Percentiles rank a stretch among this genome's conserved stretches.
These are phyloP conservation scores for Battus philenor DNA, from an alignment of 1,140 invertebrate species.

Conservation along the genomic window DNA sequence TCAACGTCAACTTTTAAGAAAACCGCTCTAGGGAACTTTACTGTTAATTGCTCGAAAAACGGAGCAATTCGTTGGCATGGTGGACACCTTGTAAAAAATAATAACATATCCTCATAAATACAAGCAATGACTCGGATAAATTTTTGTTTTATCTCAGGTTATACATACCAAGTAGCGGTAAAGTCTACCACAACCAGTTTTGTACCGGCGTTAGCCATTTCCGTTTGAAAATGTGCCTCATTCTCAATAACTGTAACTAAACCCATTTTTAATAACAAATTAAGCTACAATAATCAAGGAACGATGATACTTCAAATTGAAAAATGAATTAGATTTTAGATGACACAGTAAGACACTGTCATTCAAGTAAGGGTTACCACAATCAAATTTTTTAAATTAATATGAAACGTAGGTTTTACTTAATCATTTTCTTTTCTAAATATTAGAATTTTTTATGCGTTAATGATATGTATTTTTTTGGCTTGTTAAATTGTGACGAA, in stretches of 20 bases:
- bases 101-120: conserved; percentile 19
- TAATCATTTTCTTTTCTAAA: too few species aligned
- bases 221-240: conserved; percentile 89
- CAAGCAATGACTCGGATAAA: conserved; percentile 43
- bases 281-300: conserved; percentile 23
- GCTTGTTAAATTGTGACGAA: too few species aligned
- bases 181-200: conserved; percentile 97
- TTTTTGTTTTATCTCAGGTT: conserved; percentile 24
- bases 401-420: background rate
- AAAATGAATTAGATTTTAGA: conserved; percentile 6
- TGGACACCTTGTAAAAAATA: conserved; percentile 86
- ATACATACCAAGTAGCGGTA: conserved; percentile 89
- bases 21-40: conserved; percentile 90
- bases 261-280: conserved; percentile 51
- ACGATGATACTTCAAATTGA: conserved; percentile 58
- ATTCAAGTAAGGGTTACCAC: background rate
- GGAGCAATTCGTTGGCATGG: conserved; percentile 96
- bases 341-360: conserved; percentile 12
- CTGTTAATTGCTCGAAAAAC: conserved; percentile 89
- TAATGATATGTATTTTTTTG: too few species aligned
- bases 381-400: background rate
- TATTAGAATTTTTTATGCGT: too few species aligned
- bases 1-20: conserved; percentile 98
- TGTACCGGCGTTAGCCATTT: conserved; percentile 86
- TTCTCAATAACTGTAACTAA: conserved; percentile 75